Evolutionary conservation across 2,113 vertebrate genomes (phyloP).

Genomic region (Bucco capensis): DNA sequence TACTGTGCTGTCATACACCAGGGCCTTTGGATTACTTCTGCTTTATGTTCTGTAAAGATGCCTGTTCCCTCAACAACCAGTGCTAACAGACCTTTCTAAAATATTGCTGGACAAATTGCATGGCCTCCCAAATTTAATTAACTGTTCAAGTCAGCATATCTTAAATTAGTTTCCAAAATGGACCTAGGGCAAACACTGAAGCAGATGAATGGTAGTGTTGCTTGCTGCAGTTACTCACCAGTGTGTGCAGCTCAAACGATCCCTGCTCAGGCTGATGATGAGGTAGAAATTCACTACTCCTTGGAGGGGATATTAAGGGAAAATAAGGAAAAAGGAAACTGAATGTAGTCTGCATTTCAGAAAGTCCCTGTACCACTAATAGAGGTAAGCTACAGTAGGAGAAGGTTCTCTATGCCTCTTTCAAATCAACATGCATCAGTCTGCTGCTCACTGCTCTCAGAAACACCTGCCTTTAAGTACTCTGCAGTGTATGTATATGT

Average conservation of each 20-base stretch:
- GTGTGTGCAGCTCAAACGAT: not conserved
- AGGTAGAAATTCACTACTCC: not conserved
- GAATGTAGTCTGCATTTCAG: not conserved
- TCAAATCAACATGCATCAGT: not conserved
- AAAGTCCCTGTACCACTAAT: not conserved
- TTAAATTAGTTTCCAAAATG: slow-evolving; percentile 31
- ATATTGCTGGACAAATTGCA: slow-evolving; percentile 31
- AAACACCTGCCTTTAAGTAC: not conserved
- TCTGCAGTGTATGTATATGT: not conserved
- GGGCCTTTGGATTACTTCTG: slow-evolving; percentile 22
- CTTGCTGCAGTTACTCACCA: not conserved
- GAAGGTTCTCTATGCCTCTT: not conserved
- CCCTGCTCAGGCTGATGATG: not conserved
- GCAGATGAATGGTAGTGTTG: not conserved
- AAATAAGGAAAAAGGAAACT: not conserved
- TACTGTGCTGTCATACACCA: not conserved
- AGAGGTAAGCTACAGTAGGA: accelerated
- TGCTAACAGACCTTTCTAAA: slow-evolving; percentile 24
- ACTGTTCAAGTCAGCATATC: not conserved
- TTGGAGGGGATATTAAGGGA: not conserved
- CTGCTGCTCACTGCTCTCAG: not conserved
- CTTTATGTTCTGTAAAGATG: slow-evolving; percentile 35
- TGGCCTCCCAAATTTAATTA: slow-evolving; percentile 38
- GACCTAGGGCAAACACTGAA: not conserved
- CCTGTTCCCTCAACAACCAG: not conserved